A percentile compares a stretch with the other conserved stretches of the same genome.
These are phyloP conservation scores for Micronycteris hirsuta DNA, from an alignment of 2,113 vertebrate genomes.

Conservation along the genomic window DNA sequence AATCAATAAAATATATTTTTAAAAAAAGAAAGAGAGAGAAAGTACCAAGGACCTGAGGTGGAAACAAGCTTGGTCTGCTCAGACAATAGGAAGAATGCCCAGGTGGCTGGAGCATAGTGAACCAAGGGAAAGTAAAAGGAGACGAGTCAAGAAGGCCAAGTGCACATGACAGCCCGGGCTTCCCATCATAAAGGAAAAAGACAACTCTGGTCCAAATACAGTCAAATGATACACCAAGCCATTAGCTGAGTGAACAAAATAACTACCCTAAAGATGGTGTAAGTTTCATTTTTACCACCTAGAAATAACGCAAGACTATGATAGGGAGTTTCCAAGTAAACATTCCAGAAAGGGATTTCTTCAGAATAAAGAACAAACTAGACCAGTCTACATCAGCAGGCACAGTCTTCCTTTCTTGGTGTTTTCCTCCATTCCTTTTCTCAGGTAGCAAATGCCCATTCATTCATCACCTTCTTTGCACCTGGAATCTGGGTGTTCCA, in stretches of 20 bases:
- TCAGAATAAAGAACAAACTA: neutral
- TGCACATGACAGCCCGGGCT: neutral
- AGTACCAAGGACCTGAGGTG: neutral
- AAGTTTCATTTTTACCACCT: neutral
- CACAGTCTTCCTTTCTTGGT: neutral
- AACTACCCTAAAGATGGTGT: neutral
- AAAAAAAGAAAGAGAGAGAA: conserved; percentile 27
- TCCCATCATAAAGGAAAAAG: neutral
- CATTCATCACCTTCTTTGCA: conserved; percentile 25
- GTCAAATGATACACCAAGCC: neutral
- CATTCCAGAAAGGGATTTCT: neutral
- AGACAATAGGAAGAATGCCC: neutral
- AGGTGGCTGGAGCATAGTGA: neutral
- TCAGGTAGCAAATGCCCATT: conserved; percentile 8
- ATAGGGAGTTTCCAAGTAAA: neutral
- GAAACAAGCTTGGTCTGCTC: neutral
- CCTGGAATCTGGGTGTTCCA: conserved; percentile 32
- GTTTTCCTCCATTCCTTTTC: neutral
- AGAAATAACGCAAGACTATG: neutral
- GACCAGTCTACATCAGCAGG: neutral
- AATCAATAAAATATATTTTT: too few species aligned
- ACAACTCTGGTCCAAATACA: neutral
- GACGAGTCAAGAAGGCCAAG: neutral
- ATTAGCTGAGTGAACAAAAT: neutral
- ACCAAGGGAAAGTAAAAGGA: neutral